Base-by-base conservation (phyloP, 2,113 vertebrate species). In the Lota lota region DNA sequence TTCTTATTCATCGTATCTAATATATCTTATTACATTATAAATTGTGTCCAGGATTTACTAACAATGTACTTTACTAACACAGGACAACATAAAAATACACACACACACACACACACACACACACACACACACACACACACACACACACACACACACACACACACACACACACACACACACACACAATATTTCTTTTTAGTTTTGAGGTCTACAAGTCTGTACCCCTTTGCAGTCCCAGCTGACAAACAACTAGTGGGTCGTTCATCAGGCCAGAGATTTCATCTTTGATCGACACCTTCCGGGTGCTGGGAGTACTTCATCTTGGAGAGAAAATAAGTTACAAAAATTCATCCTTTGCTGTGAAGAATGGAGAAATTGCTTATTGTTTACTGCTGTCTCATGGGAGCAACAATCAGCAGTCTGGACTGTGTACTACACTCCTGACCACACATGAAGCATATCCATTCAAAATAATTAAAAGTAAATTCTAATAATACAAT, bases 251-350 rank as follows among this genome's bases (percentile, higher is more conserved):
- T 21, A 73, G 69, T 66, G 68, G 72, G 62, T 84, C 79, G 79
- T 88, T 83, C 53, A 82, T 88, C 85, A 82, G 60, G 28, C 72
- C 74, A 53, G 66, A 86, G 85, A 88, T 85, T 85, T 87, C 47
- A 85, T 88, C 83, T 79, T 80, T 76, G 8, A 78, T 75, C 83
- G 66, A 47, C 76, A 72, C 69, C 70, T 68, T 12, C 69, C 80
- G 75, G 68, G 66, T 78, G 73, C n/a, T 67, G 62, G 70, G 77
- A 75, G 76, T 63, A 22, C 67, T 87, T 82, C 58, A 75, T 84
- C 81, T 67, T 61, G 58, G 22, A 79, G 18, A 51, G 59, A 57
- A 68, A 77, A 67, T 68, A 82, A 63, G 40, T 63, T 60, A 56
- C 15, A 62, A 66, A 15, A 61, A 68, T 72, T 67, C 12, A 64